Evolutionary conservation across 2,888 invertebrate species (phyloP).

Genomic region (Spatulosminthurus flaviceps): DNA sequence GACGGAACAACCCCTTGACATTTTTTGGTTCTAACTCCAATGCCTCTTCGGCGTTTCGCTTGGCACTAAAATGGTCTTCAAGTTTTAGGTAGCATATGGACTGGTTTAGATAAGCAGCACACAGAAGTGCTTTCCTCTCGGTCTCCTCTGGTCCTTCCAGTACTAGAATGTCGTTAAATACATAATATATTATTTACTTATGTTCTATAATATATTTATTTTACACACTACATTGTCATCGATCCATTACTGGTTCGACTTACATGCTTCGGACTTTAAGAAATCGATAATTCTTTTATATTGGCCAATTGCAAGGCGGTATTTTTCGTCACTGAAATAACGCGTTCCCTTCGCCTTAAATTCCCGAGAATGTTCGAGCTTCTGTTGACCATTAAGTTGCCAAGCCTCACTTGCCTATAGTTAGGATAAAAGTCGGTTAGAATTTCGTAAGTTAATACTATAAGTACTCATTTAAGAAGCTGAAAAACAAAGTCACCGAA

Average conservation of each 20-base stretch:
- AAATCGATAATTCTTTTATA: conserved; percentile 80
- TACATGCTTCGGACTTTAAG: conserved; percentile 72
- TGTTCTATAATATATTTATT: no score
- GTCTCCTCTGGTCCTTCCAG: conserved; percentile 67
- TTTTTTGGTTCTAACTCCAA: conserved; percentile 78
- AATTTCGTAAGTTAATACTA: background rate
- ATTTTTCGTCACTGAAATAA: conserved; percentile 85
- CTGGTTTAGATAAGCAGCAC: conserved; percentile 82
- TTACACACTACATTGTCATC: no score
- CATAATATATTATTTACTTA: background rate
- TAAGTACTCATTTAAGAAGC: no score
- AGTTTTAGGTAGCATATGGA: conserved; percentile 82
- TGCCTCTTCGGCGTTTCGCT: conserved; percentile 79
- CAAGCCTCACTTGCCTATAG: conserved; percentile 79
- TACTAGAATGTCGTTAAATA: conserved; percentile 45
- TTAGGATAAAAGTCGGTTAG: conserved; percentile 28
- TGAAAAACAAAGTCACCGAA: background rate
- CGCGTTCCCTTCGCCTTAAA: conserved; percentile 91
- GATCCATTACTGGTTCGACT: no score
- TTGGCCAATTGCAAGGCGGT: conserved; percentile 81
- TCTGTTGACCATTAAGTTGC: conserved; percentile 82
- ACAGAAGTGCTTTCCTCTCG: conserved; percentile 71
- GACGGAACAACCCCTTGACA: conserved; percentile 89
- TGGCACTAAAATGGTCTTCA: conserved; percentile 77
- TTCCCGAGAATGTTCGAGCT: conserved; percentile 80